Base-by-base conservation (phyloP, 2,113 vertebrate genomes). In the Epinephelus lanceolatus region DNA sequence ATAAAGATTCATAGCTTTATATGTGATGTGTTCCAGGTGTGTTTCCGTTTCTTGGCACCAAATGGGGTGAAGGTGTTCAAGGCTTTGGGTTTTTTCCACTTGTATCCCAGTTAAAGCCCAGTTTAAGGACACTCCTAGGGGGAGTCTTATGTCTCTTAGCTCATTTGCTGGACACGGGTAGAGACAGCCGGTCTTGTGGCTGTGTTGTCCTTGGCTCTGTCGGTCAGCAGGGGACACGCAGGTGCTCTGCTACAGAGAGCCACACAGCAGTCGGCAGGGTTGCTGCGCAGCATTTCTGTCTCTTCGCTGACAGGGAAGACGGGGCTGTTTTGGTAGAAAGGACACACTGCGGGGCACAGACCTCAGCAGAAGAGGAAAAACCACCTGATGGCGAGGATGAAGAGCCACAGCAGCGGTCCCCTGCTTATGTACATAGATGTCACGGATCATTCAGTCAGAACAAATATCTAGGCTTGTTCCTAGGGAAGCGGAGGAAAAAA, bases 151-250 rank as follows among this genome's bases (percentile, higher is more conserved):
- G 66, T 87, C 73, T 80, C 68, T 67, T 59, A 57, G 42, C 55
- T 59, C 61, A 68, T 84, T 75, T 76, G 71, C 66, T 51, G 45
- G 68, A 65, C 56, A 27, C 37, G 2, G 25, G 55, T 63, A 76
- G 59, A 87, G 71, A 72, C 76, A 80, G 86, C 13, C 25, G 4
- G 84, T 72, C 72, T 76, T 63, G 72, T 83, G 85, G 75, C 76
- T 71, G 84, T 72, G 84, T 72, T 90, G 91, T 93, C 93, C 93
- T 94, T 91, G 93, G 83, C 76, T 91, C 83, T 86, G 90, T 91
- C 89, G 33, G 77, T 89, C 87, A 83, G 87, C 83, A 73, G 87
- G 88, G 87, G 74, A 86, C 83, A 83, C 49, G 18, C 90, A 92
- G 91, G 90, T 92, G 86, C 84, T 88, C 83, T 74, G 81, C 85